Evolutionary conservation across 2,888 invertebrate genomes (phyloP).

Genomic region (Ptychoptera contaminata): DNA sequence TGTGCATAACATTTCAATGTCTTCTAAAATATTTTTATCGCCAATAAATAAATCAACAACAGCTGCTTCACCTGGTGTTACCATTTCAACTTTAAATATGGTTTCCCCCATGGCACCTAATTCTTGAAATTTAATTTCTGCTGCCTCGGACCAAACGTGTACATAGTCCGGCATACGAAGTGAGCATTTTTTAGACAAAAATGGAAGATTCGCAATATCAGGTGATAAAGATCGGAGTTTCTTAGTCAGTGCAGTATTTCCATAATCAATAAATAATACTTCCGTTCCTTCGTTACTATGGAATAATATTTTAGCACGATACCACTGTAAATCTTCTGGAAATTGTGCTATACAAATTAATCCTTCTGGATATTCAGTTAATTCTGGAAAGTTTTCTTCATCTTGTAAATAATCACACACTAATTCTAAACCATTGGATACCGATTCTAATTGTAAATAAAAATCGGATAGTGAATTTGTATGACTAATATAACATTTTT

Average conservation of each 20-base stretch:
- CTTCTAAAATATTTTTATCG: constrained; percentile 38
- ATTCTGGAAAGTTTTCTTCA: constrained; percentile 35
- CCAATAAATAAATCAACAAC: constrained; percentile 41
- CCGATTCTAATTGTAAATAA: constrained; percentile 62
- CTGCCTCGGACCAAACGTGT: constrained; percentile 46
- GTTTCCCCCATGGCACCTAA: constrained; percentile 53
- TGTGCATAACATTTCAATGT: constrained; percentile 39
- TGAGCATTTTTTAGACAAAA: constrained; percentile 44
- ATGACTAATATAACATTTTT: constrained; percentile 58
- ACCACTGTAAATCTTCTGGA: constrained; percentile 49
- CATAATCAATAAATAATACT: constrained; percentile 53
- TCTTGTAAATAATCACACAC: constrained; percentile 38
- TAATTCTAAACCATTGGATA: constrained; percentile 38
- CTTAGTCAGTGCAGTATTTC: constrained; percentile 41
- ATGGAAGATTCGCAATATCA: constrained; percentile 40
- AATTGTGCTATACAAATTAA: constrained; percentile 47
- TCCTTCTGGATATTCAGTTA: constrained; percentile 34
- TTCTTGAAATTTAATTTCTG: constrained; percentile 47
- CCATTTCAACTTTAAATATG: constrained; percentile 49
- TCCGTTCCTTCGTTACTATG: constrained; percentile 40
- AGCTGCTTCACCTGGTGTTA: constrained; percentile 48
- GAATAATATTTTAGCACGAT: constrained; percentile 44
- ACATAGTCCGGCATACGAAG: constrained; percentile 41
- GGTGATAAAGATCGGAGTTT: constrained; percentile 43
- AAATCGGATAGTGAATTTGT: constrained; percentile 59